These are phyloP conservation scores for Blennius ocellaris DNA, from an alignment of 2,113 vertebrate species.

Conservation along the genomic window DNA sequence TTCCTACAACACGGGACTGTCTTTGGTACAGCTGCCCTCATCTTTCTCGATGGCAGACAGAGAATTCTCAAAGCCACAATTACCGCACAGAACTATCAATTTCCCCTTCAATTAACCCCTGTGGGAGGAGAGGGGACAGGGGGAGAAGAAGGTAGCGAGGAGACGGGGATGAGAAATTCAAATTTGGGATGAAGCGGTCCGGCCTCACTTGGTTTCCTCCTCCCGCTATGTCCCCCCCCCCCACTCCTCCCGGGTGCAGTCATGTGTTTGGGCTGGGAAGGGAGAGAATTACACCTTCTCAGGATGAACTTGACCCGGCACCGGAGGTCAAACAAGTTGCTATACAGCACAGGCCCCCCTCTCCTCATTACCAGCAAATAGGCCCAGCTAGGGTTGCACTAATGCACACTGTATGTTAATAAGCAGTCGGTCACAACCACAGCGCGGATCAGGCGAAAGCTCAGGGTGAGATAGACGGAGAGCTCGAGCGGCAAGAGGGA, in stretches of 20 bases:
- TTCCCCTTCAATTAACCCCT: slow-evolving; percentile 84
- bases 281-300: slow-evolving; percentile 60
- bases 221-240: not conserved
- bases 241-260: slow-evolving; percentile 37
- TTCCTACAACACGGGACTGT: slow-evolving; percentile 38
- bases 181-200: slow-evolving; percentile 65
- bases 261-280: slow-evolving; percentile 52
- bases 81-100: slow-evolving; percentile 82
- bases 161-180: slow-evolving; percentile 64
- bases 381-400: slow-evolving; percentile 40
- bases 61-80: slow-evolving; percentile 82
- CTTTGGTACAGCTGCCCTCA: slow-evolving; percentile 62
- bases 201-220: not conserved
- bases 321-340: slow-evolving; percentile 72
- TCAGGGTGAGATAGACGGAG: slow-evolving; percentile 22
- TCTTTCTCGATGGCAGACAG: slow-evolving; percentile 69
- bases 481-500: slow-evolving; percentile 3
- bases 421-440: slow-evolving; percentile 40
- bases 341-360: slow-evolving; percentile 28
- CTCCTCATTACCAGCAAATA: slow-evolving; percentile 61
- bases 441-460: slow-evolving; percentile 38
- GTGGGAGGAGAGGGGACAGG: slow-evolving; percentile 62
- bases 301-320: slow-evolving; percentile 69
- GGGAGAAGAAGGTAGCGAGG: slow-evolving; percentile 36
- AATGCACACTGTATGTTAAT: slow-evolving; percentile 65